Conservation (phyloP, 2,113 vertebrate species). For the Probosciger aterrimus region DNA sequence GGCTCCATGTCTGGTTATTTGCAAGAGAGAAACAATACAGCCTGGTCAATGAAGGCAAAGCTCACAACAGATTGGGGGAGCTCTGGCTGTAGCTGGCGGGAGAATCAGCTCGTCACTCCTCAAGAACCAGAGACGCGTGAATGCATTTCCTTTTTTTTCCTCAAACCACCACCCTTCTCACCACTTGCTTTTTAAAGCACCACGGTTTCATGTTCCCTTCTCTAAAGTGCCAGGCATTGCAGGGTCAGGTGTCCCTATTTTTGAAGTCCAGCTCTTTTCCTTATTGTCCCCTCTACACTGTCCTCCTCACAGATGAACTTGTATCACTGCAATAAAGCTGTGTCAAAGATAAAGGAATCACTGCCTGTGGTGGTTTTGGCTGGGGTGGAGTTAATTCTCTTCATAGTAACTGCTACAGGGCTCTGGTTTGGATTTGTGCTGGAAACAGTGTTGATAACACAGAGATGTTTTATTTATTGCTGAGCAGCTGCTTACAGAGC, state of each 20-base stretch:
- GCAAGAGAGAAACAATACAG: background rate
- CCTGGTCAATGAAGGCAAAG: background rate
- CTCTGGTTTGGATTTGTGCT: background rate
- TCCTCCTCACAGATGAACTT: background rate
- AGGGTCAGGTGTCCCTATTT: background rate
- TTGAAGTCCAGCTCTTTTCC: background rate
- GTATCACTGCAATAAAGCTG: rapidly evolving
- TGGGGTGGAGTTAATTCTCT: background rate
- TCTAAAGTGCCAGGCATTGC: background rate
- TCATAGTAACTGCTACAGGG: background rate
- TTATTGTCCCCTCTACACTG: background rate
- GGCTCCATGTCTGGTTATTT: background rate
- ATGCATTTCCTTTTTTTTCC: background rate
- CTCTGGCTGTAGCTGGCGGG: background rate
- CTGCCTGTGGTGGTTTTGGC: background rate
- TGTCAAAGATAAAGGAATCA: background rate
- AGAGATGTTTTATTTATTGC: background rate
- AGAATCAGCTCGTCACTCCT: background rate
- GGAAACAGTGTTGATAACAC: background rate
- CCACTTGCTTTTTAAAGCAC: background rate
- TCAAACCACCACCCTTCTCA: background rate
- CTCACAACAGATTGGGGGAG: background rate
- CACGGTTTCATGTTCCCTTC: background rate
- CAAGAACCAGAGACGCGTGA: background rate
- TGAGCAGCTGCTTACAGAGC: background rate